Percentiles rank a stretch among this genome's conserved stretches.
phyloP scores from a whole-genome alignment of 2,113 vertebrate species.

The Athene noctua region DNA sequence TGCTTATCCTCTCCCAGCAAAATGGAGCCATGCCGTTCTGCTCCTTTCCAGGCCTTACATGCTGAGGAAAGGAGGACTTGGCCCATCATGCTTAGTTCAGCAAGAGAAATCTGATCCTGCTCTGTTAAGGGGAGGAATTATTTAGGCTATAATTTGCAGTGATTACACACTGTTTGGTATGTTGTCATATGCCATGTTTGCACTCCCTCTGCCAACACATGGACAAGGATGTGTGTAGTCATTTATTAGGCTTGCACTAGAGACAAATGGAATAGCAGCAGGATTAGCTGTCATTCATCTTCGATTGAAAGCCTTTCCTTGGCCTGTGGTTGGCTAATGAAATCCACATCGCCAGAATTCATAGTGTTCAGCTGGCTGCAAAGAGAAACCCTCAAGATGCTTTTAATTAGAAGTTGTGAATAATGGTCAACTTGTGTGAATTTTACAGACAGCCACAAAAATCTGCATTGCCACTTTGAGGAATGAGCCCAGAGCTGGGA shows the following conservation, averaged over 20 bases:
- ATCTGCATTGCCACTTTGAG: slow-evolving; percentile 24
- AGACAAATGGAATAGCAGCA: slow-evolving; percentile 36
- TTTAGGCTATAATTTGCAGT: slow-evolving; percentile 45
- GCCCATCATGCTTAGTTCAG: background rate
- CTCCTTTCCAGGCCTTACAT: background rate
- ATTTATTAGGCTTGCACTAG: slow-evolving; percentile 33
- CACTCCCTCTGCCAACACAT: slow-evolving; percentile 50
- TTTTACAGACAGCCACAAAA: slow-evolving; percentile 48
- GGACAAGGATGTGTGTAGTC: slow-evolving; percentile 14
- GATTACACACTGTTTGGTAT: slow-evolving; percentile 47
- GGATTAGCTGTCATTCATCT: slow-evolving; percentile 51
- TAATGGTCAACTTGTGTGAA: slow-evolving; percentile 50
- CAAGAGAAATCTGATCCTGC: background rate
- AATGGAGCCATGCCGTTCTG: background rate
- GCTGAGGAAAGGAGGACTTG: background rate
- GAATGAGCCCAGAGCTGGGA: slow-evolving; percentile 2
- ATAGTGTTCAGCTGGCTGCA: slow-evolving; percentile 39
- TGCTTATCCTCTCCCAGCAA: background rate
- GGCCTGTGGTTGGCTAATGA: slow-evolving; percentile 61
- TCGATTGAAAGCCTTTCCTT: background rate
- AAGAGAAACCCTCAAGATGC: slow-evolving; percentile 54
- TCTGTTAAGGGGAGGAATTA: background rate
- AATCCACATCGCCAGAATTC: slow-evolving; percentile 50
- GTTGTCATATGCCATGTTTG: slow-evolving; percentile 61
- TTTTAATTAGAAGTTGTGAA: slow-evolving; percentile 66